These are phyloP conservation scores for Archilochus colubris DNA, from an alignment of 2,113 vertebrate species.

Conservation along the genomic window DNA sequence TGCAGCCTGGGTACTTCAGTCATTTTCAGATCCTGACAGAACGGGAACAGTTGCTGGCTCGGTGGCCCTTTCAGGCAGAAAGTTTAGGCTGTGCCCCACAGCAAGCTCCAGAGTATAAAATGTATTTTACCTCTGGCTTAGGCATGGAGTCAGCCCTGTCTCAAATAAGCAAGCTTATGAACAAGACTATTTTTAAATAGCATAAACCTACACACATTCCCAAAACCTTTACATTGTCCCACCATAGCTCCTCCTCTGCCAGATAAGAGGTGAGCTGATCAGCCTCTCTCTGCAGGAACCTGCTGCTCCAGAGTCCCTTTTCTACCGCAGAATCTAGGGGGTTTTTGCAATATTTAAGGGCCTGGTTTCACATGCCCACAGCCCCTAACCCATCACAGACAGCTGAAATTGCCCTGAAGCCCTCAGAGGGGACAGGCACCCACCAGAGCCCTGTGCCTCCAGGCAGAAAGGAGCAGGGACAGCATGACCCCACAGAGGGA, in stretches of 20 bases:
- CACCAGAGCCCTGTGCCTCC: background rate
- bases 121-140: background rate
- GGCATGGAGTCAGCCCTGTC: background rate
- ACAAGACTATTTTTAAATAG: background rate
- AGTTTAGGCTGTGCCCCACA: background rate
- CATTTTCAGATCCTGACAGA: background rate
- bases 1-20: background rate
- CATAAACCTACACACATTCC: background rate
- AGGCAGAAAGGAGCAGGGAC: background rate
- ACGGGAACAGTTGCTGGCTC: background rate
- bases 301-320: accelerated
- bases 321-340: background rate
- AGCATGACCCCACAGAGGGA: accelerated
- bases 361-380: background rate
- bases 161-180: background rate
- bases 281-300: accelerated
- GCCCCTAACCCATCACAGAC: accelerated
- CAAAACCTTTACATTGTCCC: accelerated
- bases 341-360: background rate
- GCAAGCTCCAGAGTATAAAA: background rate
- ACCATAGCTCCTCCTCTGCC: accelerated
- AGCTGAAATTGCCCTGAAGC: background rate
- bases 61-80: background rate
- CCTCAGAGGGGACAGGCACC: no score
- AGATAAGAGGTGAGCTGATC: accelerated